Base-by-base conservation (phyloP, 2,888 invertebrate species). In the Drosophila atripex region DNA sequence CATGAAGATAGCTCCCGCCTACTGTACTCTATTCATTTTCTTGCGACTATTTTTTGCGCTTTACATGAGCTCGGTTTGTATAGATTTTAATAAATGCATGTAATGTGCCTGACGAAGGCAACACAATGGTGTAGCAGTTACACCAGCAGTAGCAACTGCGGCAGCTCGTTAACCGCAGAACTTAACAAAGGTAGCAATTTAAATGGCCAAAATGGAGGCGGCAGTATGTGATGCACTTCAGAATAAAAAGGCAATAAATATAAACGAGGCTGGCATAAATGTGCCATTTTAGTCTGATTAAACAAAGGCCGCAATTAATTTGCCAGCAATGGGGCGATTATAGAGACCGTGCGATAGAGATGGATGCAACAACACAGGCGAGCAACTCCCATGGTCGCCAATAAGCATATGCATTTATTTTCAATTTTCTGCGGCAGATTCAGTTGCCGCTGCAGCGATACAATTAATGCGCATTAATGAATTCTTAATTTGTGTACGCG, bases 401-500 rank as follows among this genome's bases (percentile, higher is more conserved):
- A 68, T 38, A 45, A 71, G 61, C 47, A 80, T 84, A 80, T 73
- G 72, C 61, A 79, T 83, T 79, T 76, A 60, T 59, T 59, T 61
- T 69, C 63, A 63, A 86, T 86, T 69, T 72, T 66, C 66, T 70
- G 80, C 64, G 54, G 23, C 76, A 64, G 61, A 69, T 80, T 72
- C 77, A 84, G 72, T 79, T 75, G 78, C 64, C 68, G 63, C 47
- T 73, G 78, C 73, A 69, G 49, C 63, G 56, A 60, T 64, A 61
- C 84, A 84, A 84, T 88, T 82, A 86, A 86, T 86, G 88, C 84
- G 73, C 72, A 77, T 88, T 88, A 88, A 86, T 86, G 74, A 86
- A 77, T 88, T 86, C 86, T 89, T 86, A 88, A 86, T 88, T 84
- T 80, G 78, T 74, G 54, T 68, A 60, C 55, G 69, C 56, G 49